A percentile compares a stretch with the other conserved stretches of the same genome.
Conservation (phyloP, 2,797 vertebrate species). For the Labroides dimidiatus region DNA sequence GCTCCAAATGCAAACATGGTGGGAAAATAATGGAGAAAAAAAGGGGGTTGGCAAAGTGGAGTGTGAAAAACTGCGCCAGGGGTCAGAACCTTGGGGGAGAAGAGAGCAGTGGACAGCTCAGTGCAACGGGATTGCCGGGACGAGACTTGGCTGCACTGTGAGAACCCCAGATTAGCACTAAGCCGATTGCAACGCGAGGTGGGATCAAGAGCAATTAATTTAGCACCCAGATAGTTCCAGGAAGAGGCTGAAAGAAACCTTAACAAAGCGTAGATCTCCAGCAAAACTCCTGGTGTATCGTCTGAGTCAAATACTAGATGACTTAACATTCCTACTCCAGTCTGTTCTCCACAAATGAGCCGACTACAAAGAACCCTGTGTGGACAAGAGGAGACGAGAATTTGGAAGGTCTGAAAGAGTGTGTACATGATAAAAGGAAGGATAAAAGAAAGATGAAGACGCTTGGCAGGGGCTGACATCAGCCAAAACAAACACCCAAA, state of each 20-base stretch:
- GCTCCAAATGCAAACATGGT: background rate
- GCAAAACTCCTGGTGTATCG: constrained; percentile 40
- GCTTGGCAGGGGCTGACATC: constrained; percentile 68
- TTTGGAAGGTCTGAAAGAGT: constrained; percentile 54
- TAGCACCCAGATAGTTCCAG: constrained; percentile 78
- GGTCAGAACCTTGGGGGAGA: constrained; percentile 59
- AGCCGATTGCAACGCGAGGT: constrained; percentile 77
- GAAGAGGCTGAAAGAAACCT: constrained; percentile 61
- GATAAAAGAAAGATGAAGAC: constrained; percentile 70
- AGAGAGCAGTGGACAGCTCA: constrained; percentile 59
- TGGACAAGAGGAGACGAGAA: constrained; percentile 38
- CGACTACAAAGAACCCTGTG: constrained; percentile 16
- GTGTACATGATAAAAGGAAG: constrained; percentile 50
- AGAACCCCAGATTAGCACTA: constrained; percentile 79
- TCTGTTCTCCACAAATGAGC: constrained; percentile 38
- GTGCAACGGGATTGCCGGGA: constrained; percentile 49
- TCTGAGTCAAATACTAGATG: constrained; percentile 39
- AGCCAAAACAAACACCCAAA: constrained; percentile 81
- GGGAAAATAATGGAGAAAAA: constrained; percentile 13
- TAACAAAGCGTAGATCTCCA: constrained; percentile 49
- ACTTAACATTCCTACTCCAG: constrained; percentile 52
- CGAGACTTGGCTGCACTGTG: constrained; percentile 70
- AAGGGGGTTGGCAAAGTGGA: constrained; percentile 17
- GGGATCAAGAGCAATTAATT: constrained; percentile 81
- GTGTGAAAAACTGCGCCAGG: constrained; percentile 35